Evolutionary conservation across 2,113 vertebrate species (phyloP).

Genomic region (Callopanchax toddi): DNA sequence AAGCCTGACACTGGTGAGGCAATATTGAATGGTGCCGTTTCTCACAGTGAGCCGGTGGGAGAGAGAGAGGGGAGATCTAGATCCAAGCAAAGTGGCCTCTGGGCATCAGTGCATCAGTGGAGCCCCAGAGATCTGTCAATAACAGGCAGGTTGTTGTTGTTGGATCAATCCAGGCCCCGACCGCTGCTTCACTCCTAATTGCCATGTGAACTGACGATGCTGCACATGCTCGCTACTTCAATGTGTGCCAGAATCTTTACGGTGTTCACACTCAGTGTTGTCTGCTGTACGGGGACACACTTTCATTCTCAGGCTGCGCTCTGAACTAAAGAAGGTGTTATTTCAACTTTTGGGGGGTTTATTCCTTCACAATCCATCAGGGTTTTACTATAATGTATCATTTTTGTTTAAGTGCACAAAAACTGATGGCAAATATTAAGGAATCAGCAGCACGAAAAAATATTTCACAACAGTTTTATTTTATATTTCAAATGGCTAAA

Average conservation of each 20-base stretch:
- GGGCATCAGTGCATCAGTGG: slow-evolving; percentile 50
- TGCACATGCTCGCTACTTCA: slow-evolving; percentile 27
- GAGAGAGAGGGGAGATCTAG: slow-evolving; percentile 18
- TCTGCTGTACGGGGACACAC: background rate
- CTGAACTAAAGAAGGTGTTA: background rate
- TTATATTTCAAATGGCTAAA: no score
- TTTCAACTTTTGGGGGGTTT: background rate
- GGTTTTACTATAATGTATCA: background rate
- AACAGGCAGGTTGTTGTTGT: slow-evolving; percentile 72
- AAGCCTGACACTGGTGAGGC: slow-evolving; percentile 24
- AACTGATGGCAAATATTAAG: background rate
- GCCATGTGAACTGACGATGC: slow-evolving; percentile 50
- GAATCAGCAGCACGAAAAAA: slow-evolving; percentile 2
- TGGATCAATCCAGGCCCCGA: slow-evolving; percentile 66
- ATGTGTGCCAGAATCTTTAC: slow-evolving; percentile 39
- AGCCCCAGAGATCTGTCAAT: slow-evolving; percentile 67
- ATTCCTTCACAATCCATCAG: background rate
- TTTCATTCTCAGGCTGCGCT: background rate
- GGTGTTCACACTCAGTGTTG: slow-evolving; percentile 4
- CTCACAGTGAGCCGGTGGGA: slow-evolving; percentile 37
- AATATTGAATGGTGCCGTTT: slow-evolving; percentile 46
- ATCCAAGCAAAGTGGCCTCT: slow-evolving; percentile 49
- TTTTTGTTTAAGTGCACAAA: background rate
- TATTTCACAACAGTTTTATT: no score
- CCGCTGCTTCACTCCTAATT: slow-evolving; percentile 69